Base-by-base conservation (phyloP, 2,888 invertebrate genomes). In the Hecatera dysodea region DNA sequence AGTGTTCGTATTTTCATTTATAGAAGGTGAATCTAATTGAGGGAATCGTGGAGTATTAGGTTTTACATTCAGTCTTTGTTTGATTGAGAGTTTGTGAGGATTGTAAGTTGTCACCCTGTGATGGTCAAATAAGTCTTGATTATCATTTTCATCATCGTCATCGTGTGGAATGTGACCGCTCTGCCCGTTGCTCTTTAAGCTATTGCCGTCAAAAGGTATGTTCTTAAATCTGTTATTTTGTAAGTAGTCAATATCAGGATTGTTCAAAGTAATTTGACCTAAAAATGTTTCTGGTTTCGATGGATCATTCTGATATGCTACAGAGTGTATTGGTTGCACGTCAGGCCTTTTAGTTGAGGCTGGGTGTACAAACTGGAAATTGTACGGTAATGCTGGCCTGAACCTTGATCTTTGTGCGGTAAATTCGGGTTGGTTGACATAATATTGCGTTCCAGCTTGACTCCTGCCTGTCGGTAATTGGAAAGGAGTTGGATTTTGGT, bases 201-300 rank as follows among this genome's bases (percentile, higher is more conserved):
- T 96, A 72, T 96, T 96, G n/a, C 93, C 91, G 86, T 96, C 95
- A 82, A 96, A 96, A 53, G 94, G 95, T 81, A 94, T 90, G 82
- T 93, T 95, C 86, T 95, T 95, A 84, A 94, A 96, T 82, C 95
- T 91, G 78, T 84, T 94, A 72, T 94, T 94, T 88, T 95, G 93
- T 75, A 94, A 89, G 80, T 94, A 94, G 78, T 96, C 94, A 72
- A 96, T 94, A 85, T 96, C 97, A 22, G 97, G 97, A 89, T 96
- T 97, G 85, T 97, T 96, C 71, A 97, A 92, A 24, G 97, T 97
- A 57, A 97, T 96, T 93, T 97, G 96, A 12, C 97, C 97, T 71
- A 97, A 90, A 89, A 97, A 97, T 52, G 96, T 96, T 93, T 97
- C 97, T 33, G 96, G 96, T 87, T 97, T 96, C 5, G 97, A 96